Conservation (phyloP, 2,797 vertebrate genomes). For the Tympanoctomys barrerae region DNA sequence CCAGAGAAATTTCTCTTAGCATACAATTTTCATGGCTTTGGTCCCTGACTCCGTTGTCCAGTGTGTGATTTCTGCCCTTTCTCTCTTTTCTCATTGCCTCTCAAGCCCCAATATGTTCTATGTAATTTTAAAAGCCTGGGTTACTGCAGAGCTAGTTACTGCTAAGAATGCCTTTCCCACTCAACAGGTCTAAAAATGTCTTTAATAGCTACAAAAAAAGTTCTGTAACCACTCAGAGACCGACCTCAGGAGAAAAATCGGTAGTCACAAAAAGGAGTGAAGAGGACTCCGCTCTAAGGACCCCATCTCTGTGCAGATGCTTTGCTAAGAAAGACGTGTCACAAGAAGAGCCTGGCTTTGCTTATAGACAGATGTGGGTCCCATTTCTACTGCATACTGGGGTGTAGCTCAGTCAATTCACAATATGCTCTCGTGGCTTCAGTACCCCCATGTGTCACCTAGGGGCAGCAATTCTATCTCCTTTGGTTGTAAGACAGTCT, state of each 20-base stretch:
- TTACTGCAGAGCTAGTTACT: background rate
- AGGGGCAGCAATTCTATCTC: background rate
- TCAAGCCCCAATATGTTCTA: background rate
- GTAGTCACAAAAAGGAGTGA: background rate
- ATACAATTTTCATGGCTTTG: background rate
- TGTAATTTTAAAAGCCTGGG: conserved; percentile 1
- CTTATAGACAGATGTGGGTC: background rate
- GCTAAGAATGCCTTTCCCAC: background rate
- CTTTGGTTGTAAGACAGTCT: background rate
- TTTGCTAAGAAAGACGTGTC: background rate
- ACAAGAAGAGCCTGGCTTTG: background rate
- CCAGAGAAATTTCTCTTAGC: background rate
- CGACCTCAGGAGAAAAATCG: conserved; percentile 4
- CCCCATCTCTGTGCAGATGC: background rate
- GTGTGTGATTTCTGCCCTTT: background rate
- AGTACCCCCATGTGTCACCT: background rate
- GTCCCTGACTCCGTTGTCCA: background rate
- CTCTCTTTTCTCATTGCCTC: background rate
- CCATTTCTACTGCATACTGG: background rate
- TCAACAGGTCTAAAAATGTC: background rate
- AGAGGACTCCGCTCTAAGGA: conserved; percentile 20
- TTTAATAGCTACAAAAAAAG: background rate
- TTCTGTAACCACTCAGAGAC: background rate
- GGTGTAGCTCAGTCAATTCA: background rate
- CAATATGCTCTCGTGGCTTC: background rate